phyloP scores from a whole-genome alignment of 2,797 vertebrate species.

The Malacoraja senta region DNA sequence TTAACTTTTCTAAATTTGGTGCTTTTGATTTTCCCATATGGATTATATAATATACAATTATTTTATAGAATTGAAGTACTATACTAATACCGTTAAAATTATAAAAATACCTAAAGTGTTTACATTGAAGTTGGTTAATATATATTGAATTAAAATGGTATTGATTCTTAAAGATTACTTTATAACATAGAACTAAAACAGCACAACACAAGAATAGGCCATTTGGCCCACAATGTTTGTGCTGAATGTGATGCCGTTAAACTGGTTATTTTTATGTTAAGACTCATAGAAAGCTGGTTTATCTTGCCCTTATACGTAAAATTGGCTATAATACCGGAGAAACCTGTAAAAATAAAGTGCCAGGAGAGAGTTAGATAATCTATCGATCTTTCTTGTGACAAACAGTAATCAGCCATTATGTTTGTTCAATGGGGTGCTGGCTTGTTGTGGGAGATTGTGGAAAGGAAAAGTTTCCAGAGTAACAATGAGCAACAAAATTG shows the following conservation, averaged over 20 bases:
- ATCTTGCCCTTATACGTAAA: not conserved
- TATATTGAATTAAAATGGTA: not conserved
- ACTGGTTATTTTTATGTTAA: not conserved
- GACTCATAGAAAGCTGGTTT: not conserved
- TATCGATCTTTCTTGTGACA: not conserved
- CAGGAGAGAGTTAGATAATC: not conserved
- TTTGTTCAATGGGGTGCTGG: not conserved
- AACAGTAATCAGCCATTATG: not conserved
- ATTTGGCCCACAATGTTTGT: no score
- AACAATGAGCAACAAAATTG: not conserved
- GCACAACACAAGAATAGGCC: no score
- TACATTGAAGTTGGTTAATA: not conserved
- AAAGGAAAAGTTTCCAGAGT: not conserved
- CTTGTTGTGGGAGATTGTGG: not conserved
- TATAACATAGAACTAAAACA: no score
- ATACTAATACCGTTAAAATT: not conserved
- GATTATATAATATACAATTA: not conserved
- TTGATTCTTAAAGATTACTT: not conserved
- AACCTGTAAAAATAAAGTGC: not conserved
- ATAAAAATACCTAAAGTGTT: not conserved
- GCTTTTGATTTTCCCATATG: not conserved
- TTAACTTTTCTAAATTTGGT: not conserved
- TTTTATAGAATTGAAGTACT: not conserved
- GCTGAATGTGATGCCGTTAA: no score
- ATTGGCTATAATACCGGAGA: not conserved